A percentile compares a stretch with the other conserved stretches of the same genome.
phyloP scores from a whole-genome alignment of 1,140 invertebrate species.

The Brachionus manjavacas region DNA sequence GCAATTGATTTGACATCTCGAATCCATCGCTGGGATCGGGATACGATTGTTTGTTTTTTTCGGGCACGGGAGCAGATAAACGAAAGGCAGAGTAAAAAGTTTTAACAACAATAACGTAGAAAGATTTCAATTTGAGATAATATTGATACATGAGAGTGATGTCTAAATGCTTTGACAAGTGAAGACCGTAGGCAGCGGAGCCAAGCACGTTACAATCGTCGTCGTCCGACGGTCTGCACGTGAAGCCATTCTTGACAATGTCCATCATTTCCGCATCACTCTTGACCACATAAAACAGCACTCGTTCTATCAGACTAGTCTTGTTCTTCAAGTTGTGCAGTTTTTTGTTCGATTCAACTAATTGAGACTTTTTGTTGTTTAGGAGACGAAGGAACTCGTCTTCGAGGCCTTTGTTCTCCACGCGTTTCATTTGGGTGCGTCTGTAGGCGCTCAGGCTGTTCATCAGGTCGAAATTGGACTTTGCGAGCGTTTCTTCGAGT shows the following conservation, averaged over 20 bases:
- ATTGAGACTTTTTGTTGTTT: neutral
- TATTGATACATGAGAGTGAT: slow-evolving; percentile 30
- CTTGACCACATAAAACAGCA: neutral
- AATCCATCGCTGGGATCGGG: neutral
- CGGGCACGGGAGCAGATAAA: neutral
- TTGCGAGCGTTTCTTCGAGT: neutral
- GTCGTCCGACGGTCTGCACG: neutral
- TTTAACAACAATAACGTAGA: slow-evolving; percentile 16
- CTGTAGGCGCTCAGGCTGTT: neutral
- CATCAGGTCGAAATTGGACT: neutral
- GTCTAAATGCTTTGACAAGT: slow-evolving; percentile 9
- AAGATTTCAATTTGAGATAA: neutral
- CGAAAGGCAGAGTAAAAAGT: neutral
- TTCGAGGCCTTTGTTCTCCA: neutral
- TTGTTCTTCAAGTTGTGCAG: neutral
- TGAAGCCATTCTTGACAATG: slow-evolving; percentile 14
- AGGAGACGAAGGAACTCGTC: neutral
- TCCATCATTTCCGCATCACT: neutral
- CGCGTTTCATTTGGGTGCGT: neutral
- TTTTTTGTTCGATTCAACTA: neutral
- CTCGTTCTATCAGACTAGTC: neutral
- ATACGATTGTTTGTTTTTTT: neutral
- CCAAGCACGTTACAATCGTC: neutral
- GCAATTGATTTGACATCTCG: slow-evolving; percentile 17
- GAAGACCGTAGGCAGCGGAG: neutral